Evolutionary conservation across 2,797 vertebrate species (phyloP).

Genomic region (Danio aesculapii): DNA sequence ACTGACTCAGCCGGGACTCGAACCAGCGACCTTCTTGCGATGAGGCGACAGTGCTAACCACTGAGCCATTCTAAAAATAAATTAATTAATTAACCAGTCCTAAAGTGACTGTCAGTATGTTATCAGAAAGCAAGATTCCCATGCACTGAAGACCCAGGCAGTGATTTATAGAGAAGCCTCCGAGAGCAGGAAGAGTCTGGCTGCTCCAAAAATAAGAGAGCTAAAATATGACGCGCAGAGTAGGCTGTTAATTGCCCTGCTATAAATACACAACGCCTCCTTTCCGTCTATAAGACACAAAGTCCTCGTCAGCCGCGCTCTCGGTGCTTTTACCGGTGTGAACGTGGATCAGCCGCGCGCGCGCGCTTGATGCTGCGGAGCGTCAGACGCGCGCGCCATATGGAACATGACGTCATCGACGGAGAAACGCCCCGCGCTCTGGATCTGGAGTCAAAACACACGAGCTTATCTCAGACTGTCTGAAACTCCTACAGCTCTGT

Average conservation of each 20-base stretch:
- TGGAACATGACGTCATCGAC: slow-evolving; percentile 16
- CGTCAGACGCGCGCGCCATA: slow-evolving; percentile 21
- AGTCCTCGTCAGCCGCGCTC: neutral
- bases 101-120: too few relatives aligned
- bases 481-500: neutral
- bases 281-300: neutral
- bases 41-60: too few relatives aligned
- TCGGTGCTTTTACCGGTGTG: neutral
- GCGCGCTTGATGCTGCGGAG: neutral
- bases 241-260: slow-evolving; percentile 36
- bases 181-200: neutral
- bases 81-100: too few relatives aligned
- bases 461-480: neutral
- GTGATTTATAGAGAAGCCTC: neutral
- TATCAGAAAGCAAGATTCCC: too few relatives aligned
- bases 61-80: too few relatives aligned
- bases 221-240: slow-evolving; percentile 8
- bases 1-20: too few relatives aligned
- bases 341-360: neutral
- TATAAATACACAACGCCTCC: slow-evolving; percentile 35
- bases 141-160: neutral
- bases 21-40: too few relatives aligned
- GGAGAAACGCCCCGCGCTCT: slow-evolving; percentile 11
- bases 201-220: slow-evolving; percentile 29
- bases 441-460: slow-evolving; percentile 3